These are phyloP conservation scores for Protonibea diacanthus DNA, from an alignment of 2,797 vertebrate species.

Conservation along the genomic window DNA sequence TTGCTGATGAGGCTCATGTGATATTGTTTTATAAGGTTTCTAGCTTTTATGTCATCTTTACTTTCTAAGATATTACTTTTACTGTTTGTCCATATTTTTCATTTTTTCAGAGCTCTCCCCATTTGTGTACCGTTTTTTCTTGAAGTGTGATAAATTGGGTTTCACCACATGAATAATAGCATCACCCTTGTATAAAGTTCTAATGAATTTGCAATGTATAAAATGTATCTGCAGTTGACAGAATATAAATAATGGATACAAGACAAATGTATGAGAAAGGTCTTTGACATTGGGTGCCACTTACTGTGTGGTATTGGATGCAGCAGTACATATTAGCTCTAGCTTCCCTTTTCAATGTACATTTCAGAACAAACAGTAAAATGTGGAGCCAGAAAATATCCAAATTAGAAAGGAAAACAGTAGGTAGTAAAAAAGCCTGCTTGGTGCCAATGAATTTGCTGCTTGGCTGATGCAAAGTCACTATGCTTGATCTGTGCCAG, in stretches of 20 bases:
- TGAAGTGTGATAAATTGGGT: not conserved
- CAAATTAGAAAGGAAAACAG: conserved; percentile 40
- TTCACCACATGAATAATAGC: not conserved
- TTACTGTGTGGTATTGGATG: not conserved
- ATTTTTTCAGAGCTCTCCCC: not conserved
- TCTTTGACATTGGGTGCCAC: not conserved
- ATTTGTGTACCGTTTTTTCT: not conserved
- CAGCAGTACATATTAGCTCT: not conserved
- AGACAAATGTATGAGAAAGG: not conserved
- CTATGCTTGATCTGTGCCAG: conserved; percentile 50
- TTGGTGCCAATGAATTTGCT: conserved; percentile 51
- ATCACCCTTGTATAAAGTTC: not conserved
- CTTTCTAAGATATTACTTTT: not conserved
- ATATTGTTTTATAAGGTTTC: not conserved
- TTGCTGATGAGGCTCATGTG: not conserved
- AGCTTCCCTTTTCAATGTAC: not conserved
- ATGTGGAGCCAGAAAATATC: conserved; percentile 15
- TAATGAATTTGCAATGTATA: not conserved
- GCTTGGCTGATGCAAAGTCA: conserved; percentile 48
- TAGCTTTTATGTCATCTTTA: not conserved
- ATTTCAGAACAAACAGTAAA: conserved; percentile 21
- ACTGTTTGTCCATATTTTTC: not conserved
- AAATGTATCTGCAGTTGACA: not conserved
- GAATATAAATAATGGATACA: not conserved
- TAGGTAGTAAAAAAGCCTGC: conserved; percentile 21